Conservation (phyloP, 2,113 vertebrate genomes). For the Azemiops feae region DNA sequence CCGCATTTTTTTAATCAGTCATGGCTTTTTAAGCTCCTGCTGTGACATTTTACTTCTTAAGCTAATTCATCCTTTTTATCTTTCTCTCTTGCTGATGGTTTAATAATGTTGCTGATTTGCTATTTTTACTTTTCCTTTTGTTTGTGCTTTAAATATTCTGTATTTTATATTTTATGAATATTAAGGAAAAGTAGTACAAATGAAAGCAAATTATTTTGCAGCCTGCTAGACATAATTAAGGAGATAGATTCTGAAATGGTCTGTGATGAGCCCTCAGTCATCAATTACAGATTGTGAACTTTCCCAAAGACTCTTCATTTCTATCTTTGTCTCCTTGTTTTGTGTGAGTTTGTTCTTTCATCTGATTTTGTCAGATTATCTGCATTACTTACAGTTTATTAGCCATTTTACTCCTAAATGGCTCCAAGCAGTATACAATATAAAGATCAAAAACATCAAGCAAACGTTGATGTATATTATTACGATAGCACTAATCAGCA, state of each 20-base stretch:
- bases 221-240: not conserved
- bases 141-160: not conserved
- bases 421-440: not conserved
- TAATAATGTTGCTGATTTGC: not conserved
- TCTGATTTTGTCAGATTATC: not conserved
- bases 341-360: not conserved
- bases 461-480: not conserved
- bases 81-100: not conserved
- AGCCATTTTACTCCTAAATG: not conserved
- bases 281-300: not conserved
- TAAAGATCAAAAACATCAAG: not conserved
- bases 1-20: not conserved
- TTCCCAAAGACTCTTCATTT: not conserved
- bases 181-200: not conserved
- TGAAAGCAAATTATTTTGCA: not conserved
- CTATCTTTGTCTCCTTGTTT: not conserved
- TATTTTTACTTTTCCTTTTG: not conserved
- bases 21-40: not conserved
- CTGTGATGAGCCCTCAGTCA: not conserved
- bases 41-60: not conserved
- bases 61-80: not conserved
- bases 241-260: not conserved
- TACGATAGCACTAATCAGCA: no score
- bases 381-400: not conserved
- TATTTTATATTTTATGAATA: not conserved